These are phyloP conservation scores for Mixornis gularis DNA, from an alignment of 2,113 vertebrate species.

Conservation along the genomic window DNA sequence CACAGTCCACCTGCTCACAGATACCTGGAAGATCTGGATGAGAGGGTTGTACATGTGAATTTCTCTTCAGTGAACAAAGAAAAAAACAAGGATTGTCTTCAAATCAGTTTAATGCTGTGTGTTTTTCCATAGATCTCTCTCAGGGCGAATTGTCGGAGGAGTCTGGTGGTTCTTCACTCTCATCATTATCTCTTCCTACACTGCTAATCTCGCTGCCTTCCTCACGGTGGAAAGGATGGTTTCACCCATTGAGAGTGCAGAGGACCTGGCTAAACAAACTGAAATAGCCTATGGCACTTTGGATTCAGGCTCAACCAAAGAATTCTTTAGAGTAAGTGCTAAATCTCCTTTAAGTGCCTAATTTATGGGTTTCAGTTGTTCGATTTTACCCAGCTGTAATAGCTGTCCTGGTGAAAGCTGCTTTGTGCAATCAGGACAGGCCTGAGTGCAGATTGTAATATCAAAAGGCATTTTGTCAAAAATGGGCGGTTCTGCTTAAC, in stretches of 20 bases:
- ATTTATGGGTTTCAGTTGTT: neutral
- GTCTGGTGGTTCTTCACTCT: slow-evolving; percentile 99
- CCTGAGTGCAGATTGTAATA: neutral
- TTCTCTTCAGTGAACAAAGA: neutral
- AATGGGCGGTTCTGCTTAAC: neutral
- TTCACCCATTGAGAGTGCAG: slow-evolving; percentile 97
- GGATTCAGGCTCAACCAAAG: slow-evolving; percentile 99
- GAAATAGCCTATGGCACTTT: slow-evolving; percentile 98
- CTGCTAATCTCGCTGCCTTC: slow-evolving; percentile 98
- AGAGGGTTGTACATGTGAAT: neutral
- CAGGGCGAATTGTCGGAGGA: slow-evolving; percentile 96
- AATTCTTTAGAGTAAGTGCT: slow-evolving; percentile 98
- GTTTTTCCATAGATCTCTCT: slow-evolving; percentile 88
- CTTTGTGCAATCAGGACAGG: neutral
- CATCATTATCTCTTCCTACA: slow-evolving; percentile 99
- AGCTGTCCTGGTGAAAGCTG: neutral
- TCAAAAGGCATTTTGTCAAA: neutral
- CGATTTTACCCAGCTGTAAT: neutral
- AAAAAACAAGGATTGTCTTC: neutral
- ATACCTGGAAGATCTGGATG: neutral
- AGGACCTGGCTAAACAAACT: slow-evolving; percentile 98
- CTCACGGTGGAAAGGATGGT: slow-evolving; percentile 99
- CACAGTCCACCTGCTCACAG: neutral
- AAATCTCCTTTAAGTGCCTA: neutral
- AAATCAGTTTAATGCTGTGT: slow-evolving; percentile 51